Evolutionary conservation across 2,113 vertebrate species (phyloP).

Genomic region (Nannospalax galili): DNA sequence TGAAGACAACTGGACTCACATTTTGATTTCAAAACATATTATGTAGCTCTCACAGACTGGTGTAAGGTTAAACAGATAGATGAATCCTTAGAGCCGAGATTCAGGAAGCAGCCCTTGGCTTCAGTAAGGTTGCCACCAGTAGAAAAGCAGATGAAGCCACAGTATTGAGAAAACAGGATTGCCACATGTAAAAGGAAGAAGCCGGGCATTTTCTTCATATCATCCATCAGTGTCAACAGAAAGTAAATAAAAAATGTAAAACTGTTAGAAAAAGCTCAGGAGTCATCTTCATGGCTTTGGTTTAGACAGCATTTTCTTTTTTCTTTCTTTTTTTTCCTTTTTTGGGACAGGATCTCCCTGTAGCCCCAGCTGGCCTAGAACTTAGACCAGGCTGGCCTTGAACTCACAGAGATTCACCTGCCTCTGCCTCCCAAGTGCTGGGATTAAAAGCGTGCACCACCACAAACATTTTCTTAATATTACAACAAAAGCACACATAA

Average conservation of each 20-base stretch:
- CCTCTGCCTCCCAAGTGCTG: too few species aligned
- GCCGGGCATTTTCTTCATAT: neutral
- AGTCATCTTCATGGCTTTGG: neutral
- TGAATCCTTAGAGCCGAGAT: neutral
- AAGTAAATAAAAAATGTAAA: neutral
- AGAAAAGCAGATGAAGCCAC: neutral
- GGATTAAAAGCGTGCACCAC: too few species aligned
- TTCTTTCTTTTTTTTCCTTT: too few species aligned
- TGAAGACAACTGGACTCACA: neutral
- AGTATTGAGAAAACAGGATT: neutral
- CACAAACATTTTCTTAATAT: too few species aligned
- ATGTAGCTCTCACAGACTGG: neutral
- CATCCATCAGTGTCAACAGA: neutral
- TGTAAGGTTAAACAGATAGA: neutral
- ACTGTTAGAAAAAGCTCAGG: neutral
- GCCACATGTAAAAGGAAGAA: neutral
- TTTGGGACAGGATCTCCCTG: too few species aligned
- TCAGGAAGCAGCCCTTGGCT: constrained; percentile 10
- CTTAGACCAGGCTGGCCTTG: too few species aligned
- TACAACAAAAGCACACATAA: neutral
- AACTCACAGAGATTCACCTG: too few species aligned
- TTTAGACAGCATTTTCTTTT: neutral
- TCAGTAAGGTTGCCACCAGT: neutral
- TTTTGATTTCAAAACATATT: neutral
- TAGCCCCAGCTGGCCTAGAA: too few species aligned